Evolutionary conservation across 1,140 invertebrate genomes (phyloP).

Genomic region (Platorchestia sp.): DNA sequence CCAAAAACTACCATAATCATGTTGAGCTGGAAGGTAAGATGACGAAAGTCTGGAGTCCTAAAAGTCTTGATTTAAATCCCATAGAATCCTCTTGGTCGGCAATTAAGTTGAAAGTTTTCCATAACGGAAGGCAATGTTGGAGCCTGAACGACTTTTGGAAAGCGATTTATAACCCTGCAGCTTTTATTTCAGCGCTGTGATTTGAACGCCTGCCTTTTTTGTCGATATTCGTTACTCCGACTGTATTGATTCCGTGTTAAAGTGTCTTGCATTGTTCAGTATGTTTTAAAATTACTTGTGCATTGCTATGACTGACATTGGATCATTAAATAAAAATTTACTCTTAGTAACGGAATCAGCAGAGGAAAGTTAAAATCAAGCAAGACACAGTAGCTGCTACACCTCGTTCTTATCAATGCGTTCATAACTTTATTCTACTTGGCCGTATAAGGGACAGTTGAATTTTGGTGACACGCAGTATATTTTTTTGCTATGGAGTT

Average conservation of each 20-base stretch:
- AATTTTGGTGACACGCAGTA: neutral
- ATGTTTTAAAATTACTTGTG: neutral
- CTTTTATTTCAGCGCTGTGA: neutral
- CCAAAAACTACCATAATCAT: neutral
- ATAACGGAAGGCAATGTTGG: neutral
- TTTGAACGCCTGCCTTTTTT: neutral
- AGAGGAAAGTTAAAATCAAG: neutral
- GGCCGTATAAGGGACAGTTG: neutral
- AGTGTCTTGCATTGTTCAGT: neutral
- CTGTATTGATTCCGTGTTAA: neutral
- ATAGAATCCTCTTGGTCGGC: neutral
- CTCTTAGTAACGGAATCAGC: neutral
- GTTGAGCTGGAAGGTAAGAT: neutral
- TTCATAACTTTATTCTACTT: neutral
- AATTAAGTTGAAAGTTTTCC: neutral
- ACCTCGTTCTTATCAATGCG: neutral
- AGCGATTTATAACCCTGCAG: neutral
- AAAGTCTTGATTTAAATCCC: neutral
- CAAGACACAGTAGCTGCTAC: neutral
- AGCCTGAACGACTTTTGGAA: neutral
- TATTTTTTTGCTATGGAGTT: no score
- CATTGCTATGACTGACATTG: neutral
- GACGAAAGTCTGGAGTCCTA: neutral
- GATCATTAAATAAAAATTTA: neutral
- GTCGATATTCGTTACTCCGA: neutral